A percentile compares a stretch with the other conserved stretches of the same genome.
Conservation (phyloP, 2,888 invertebrate species). For the Masnerella sp. region DNA sequence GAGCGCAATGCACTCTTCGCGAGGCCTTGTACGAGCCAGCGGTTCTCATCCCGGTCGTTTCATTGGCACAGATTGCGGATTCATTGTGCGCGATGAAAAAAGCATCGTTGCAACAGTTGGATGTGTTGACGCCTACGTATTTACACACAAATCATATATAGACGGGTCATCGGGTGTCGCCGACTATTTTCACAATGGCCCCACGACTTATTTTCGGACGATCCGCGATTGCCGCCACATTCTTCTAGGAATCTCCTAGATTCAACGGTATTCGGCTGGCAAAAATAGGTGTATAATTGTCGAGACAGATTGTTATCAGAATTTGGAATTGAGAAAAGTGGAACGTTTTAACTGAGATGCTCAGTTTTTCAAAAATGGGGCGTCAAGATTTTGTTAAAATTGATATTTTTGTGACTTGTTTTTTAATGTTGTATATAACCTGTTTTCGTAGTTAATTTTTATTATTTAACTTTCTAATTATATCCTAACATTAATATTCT, state of each 20-base stretch:
- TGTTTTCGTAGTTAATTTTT: too few relatives aligned
- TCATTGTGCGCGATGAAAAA: conserved; percentile 54
- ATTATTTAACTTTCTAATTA: too few relatives aligned
- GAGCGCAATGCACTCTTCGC: conserved; percentile 57
- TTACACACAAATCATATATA: conserved; percentile 44
- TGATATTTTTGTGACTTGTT: too few relatives aligned
- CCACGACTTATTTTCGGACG: background rate
- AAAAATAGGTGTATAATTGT: too few relatives aligned
- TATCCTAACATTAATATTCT: too few relatives aligned
- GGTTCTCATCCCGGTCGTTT: conserved; percentile 45
- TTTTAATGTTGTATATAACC: too few relatives aligned
- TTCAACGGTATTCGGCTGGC: too few relatives aligned
- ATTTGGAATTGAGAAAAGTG: too few relatives aligned
- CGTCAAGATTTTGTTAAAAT: too few relatives aligned
- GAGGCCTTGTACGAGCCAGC: conserved; percentile 55
- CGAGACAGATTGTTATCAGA: too few relatives aligned
- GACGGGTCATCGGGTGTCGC: conserved; percentile 28
- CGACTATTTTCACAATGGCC: conserved; percentile 39
- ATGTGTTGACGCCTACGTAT: conserved; percentile 49
- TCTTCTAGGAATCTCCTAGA: conserved; percentile 2
- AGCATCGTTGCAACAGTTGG: conserved; percentile 49
- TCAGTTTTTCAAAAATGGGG: too few relatives aligned
- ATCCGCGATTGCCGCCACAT: background rate
- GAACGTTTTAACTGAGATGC: too few relatives aligned
- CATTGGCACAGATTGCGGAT: conserved; percentile 55